Base-by-base conservation (phyloP, 2,113 vertebrate species). In the Corythornis madagascariensis region DNA sequence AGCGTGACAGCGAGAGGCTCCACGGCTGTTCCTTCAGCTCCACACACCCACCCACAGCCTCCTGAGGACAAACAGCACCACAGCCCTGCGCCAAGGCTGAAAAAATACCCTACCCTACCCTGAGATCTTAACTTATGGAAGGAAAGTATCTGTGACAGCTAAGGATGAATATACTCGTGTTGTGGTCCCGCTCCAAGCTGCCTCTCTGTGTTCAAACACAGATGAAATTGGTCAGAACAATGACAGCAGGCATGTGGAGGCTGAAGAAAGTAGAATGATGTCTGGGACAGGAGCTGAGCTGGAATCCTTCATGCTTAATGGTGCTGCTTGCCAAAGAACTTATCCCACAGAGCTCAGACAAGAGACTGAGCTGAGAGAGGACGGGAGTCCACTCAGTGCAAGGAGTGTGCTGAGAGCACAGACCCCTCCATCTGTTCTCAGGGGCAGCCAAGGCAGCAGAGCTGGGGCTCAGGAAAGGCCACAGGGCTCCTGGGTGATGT, bases 191-290 rank as follows among this genome's bases (percentile, higher is more conserved):
- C 83, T 69, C 53, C 17, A 17, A 75, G 93, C 65, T 7, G 10
- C 28, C 38, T 52, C 19, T 13, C 64, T 75, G 20, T 35, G 13
- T 31, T 45, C 59, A 28, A 61, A 47, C 4, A 14, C 0, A 26
- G 11, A 6, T 6, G 13, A n/a, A 78, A 73, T 4, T 8, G 18
- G 21, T 25, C 21, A 50, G 61, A 69, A 3, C 13, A 38, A 20
- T 0, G 9, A 28, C 9, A 2, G 43, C 25, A 48, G 40, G 45
- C 25, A 52, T 59, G 40, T 0, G 0, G 48, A 28, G 17, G 28
- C 16, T 35, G 6, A 33, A 35, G 20, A 21, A 47, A 25, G 24
- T 13, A 45, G 77, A 71, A 43, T 26, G 55, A 29, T 0, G 2
- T 35, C 26, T 59, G n/a, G 28, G 48, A 56, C 9, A 5, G 0